Evolutionary conservation across 2,797 vertebrate genomes (phyloP), one percentile per base, ranked within the genome.

Genomic region (Bradypus variegatus): DNA sequence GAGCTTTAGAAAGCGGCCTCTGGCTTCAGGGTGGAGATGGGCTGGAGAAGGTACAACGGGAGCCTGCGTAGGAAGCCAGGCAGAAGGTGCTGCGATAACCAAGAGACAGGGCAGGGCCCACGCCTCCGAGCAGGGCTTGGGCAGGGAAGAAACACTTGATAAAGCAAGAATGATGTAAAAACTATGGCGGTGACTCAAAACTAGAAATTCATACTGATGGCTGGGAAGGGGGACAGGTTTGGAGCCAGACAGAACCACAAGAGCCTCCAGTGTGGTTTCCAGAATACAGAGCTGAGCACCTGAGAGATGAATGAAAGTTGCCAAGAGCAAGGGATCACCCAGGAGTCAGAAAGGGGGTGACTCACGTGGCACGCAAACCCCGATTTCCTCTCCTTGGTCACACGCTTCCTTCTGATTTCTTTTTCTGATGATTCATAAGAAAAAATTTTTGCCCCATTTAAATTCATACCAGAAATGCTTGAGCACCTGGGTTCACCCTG

Each of bases 301-400:
- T 92, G 69, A 3, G 81, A 91, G 83, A 83, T 93, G 72, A 96
- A 94, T 72, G 90, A 94, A 73, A 82, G 31, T 31, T 85, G 85
- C 82, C 82, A 88, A 91, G 70, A 90, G 86, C 69, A 83, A 88
- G 76, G 82, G 60, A 81, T 91, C 87, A 90, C 90, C 82, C 58
- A 65, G 85, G 88, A 95, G 91, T 70, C 90, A 94, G 88, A 95
- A 69, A 73, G 31, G 48, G 93, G 94, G 94, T 96, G 94, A 95
- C 91, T 93, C 93, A 94, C n/a, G 0, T 31, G 50, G 58, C 62
- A 67, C 0, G 1, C 80, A 95, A 96, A 95, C 95, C 93, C 94
- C 94, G 89, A 95, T 96, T 96, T 96, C 95, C 96, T 96, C 87
- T 94, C 81, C 78, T 95, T 83, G 95, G 95, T 94, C 95, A 95